A percentile compares a stretch with the other conserved stretches of the same genome.
These are phyloP conservation scores for Tineola bisselliella DNA, from an alignment of 2,888 invertebrate genomes.

Conservation along the genomic window DNA sequence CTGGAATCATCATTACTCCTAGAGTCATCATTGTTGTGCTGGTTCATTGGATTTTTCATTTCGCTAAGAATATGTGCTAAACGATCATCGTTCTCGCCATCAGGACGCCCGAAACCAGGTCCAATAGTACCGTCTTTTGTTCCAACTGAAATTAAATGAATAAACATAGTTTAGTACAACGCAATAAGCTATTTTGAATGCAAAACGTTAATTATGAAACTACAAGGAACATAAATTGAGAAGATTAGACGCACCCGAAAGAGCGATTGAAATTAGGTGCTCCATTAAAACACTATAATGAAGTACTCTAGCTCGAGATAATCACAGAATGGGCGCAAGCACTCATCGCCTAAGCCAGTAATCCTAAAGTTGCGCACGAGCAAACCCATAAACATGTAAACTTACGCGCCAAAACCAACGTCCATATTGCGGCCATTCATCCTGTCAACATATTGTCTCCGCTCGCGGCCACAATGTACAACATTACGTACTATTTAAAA, in stretches of 20 bases:
- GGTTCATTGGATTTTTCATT: constrained; percentile 74
- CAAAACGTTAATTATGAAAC: neutral
- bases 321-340: constrained; percentile 56
- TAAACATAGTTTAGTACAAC: neutral
- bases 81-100: constrained; percentile 86
- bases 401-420: constrained; percentile 56
- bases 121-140: constrained; percentile 80
- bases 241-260: neutral
- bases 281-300: constrained; percentile 54
- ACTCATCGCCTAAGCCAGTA: constrained; percentile 59
- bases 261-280: constrained; percentile 61
- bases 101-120: constrained; percentile 79
- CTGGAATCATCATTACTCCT: constrained; percentile 85
- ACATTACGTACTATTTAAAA: constrained; percentile 47
- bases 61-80: constrained; percentile 93
- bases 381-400: constrained; percentile 53
- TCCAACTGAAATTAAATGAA: constrained; percentile 63
- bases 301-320: constrained; percentile 43
- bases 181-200: neutral
- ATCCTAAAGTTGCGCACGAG: constrained; percentile 58
- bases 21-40: constrained; percentile 64
- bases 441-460: constrained; percentile 65
- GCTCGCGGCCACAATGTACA: constrained; percentile 45
- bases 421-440: constrained; percentile 60
- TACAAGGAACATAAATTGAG: neutral